phyloP scores from a whole-genome alignment of 2,113 vertebrate species.

The Cyanoramphus novaezelandiae region DNA sequence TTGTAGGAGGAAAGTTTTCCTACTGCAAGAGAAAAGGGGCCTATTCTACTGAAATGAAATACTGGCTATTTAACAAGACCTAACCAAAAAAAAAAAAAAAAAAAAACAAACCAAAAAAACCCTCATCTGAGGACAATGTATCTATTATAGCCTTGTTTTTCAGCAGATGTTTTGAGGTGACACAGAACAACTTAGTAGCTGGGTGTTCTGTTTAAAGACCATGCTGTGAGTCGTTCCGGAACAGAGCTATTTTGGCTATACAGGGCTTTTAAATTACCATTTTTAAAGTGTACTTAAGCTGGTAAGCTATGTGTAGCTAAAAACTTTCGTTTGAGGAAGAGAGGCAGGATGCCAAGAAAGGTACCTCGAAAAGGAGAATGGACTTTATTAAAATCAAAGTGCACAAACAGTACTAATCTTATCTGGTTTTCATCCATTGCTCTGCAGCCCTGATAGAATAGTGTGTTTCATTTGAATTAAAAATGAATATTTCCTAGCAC shows the following conservation, averaged over 20 bases:
- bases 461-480: slow-evolving; percentile 42
- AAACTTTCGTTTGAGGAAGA: slow-evolving; percentile 29
- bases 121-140: slow-evolving; percentile 49
- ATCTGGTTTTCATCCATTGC: neutral
- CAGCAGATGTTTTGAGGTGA: slow-evolving; percentile 66
- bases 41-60: slow-evolving; percentile 46
- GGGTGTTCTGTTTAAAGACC: slow-evolving; percentile 55
- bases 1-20: slow-evolving; percentile 37
- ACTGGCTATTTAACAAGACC: slow-evolving; percentile 49
- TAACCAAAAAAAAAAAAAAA: slow-evolving; percentile 30
- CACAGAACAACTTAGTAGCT: slow-evolving; percentile 50
- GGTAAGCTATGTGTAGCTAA: slow-evolving; percentile 58
- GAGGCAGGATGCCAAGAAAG: neutral
- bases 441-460: neutral
- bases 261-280: slow-evolving; percentile 60
- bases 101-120: neutral
- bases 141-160: slow-evolving; percentile 69
- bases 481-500: slow-evolving; percentile 40
- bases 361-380: slow-evolving; percentile 51
- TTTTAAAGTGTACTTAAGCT: slow-evolving; percentile 68
- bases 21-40: slow-evolving; percentile 37
- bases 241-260: slow-evolving; percentile 63
- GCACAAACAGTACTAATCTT: slow-evolving; percentile 6
- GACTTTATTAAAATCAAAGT: slow-evolving; percentile 50
- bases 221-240: slow-evolving; percentile 64